A percentile compares a stretch with the other conserved stretches of the same genome.
Evolutionary conservation across 2,113 vertebrate genomes (phyloP).

Genomic region (Eulacestoma nigropectus): DNA sequence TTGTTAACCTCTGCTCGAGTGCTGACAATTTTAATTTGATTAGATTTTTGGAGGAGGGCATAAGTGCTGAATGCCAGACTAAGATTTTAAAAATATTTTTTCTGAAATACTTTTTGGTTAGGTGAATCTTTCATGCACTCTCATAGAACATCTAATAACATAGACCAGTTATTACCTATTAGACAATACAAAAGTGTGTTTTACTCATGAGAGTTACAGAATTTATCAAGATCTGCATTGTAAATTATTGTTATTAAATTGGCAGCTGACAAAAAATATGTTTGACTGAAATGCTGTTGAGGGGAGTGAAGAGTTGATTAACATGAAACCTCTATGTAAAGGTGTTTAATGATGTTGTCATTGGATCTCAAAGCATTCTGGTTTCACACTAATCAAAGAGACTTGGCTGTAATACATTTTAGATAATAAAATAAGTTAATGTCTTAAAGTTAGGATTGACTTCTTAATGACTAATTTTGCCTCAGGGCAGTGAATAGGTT

Average conservation of each 20-base stretch:
- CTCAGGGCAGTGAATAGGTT: neutral
- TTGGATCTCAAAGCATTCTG: neutral
- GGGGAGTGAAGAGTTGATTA: neutral
- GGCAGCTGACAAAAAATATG: neutral
- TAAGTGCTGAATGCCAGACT: neutral
- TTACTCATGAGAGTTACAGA: neutral
- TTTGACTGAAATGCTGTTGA: neutral
- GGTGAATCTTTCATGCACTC: neutral
- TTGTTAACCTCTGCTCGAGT: neutral
- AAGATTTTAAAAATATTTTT: neutral
- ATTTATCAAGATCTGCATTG: neutral
- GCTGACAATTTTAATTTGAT: neutral
- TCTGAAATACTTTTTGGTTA: neutral
- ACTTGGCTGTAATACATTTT: neutral
- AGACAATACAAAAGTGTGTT: neutral
- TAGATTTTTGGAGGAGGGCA: neutral
- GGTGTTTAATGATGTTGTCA: neutral
- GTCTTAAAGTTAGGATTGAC: neutral
- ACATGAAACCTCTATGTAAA: neutral
- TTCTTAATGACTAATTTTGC: neutral
- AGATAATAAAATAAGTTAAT: neutral
- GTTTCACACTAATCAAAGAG: neutral
- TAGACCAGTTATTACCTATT: neutral
- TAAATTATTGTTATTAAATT: conserved; percentile 17
- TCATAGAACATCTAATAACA: neutral